Evolutionary conservation across 1,140 invertebrate genomes (phyloP), one percentile per base, ranked within the genome.

Genomic region (Ceratitis capitata): DNA sequence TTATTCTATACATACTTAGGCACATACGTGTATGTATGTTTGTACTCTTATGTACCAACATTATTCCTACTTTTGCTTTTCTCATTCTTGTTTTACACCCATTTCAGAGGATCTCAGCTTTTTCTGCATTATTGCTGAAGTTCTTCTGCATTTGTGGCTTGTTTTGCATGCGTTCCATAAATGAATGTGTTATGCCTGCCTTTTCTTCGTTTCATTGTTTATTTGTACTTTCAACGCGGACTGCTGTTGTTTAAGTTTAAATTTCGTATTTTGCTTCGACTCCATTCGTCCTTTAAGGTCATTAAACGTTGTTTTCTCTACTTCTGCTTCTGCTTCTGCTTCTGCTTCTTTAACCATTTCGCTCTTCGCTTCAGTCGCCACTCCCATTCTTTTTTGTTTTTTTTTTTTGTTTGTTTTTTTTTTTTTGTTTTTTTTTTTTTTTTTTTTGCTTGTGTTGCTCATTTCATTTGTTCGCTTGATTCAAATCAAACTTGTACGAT

Each of bases 401-500:
- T 5, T 6, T 61, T 61, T 6, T 2, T 26, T 10, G 26, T 61
- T 61, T n/a, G n/a, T n/a, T n/a, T 61, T 61, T 61, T 56, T 56
- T 56, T 19, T 5, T 5, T 5, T 19, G 10, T 56, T 5, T 19
- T n/a, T 56, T 56, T 61, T 26, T 61, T 23, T 61, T 0, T 29
- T 26, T 61, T 61, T n/a, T n/a, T n/a, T n/a, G n/a, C n/a, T n/a
- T n/a, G n/a, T n/a, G n/a, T n/a, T n/a, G n/a, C n/a, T n/a, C n/a
- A n/a, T n/a, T n/a, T n/a, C n/a, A n/a, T n/a, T n/a, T n/a, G n/a
- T 45, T 7, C 9, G n/a, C 39, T 78, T 78, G 69, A 78, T 78
- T 78, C 69, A 78, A 45, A 78, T 78, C 69, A 45, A 56, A 78
- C 69, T 78, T 78, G 69, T 78, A 42, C 16, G 39, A 78, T 78